Evolutionary conservation across 53 echinoderm and acorn worm species (phyloP), one percentile per base, ranked within the genome.

Genomic region (Temnopleurus reevesii): DNA sequence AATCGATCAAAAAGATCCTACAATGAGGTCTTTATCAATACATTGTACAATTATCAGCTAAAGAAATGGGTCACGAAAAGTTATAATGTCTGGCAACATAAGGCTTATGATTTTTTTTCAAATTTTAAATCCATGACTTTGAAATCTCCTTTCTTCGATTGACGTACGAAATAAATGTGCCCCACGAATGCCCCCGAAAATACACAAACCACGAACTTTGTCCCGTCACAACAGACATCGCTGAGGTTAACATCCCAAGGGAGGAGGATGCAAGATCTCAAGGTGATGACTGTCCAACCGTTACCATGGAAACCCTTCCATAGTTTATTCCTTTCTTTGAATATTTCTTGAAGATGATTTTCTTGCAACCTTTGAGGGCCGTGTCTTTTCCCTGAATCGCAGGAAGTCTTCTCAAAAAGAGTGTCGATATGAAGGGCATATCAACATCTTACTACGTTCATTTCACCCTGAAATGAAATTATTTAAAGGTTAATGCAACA

Each of bases 401-500:
- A 71, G 71, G 21, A 71, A 71, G 41, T 27, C 71, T 56, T 19
- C n/a, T 56, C 56, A 21, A 71, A 41, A 36, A 43, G 38, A 23
- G 41, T n/a, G 2, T 71, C 18, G 71, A 71, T 71, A 41, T 71
- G 71, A 71, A 71, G 71, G 71, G 71, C 71, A 71, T 19, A 71
- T 41, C 41, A 71, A 71, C 71, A 71, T 71, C 71, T 43, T 71
- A 71, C 41, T 41, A 41, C n/a, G 41, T 41, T 71, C n/a, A 71
- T 71, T 41, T 71, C 71, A 21, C 5, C 23, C 21, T 1, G 21
- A 21, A 71, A 18, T 43, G n/a, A 41, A 64, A 4, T 2, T 2
- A 64, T 58, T 58, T 4, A 64, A 31, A 43, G 71, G 43, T 71
- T 71, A 71, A 71, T n/a, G n/a, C 71, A 71, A 71, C 71, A 71